Evolutionary conservation across 2,113 vertebrate genomes (phyloP).

Genomic region (Ariopsis seemanni): DNA sequence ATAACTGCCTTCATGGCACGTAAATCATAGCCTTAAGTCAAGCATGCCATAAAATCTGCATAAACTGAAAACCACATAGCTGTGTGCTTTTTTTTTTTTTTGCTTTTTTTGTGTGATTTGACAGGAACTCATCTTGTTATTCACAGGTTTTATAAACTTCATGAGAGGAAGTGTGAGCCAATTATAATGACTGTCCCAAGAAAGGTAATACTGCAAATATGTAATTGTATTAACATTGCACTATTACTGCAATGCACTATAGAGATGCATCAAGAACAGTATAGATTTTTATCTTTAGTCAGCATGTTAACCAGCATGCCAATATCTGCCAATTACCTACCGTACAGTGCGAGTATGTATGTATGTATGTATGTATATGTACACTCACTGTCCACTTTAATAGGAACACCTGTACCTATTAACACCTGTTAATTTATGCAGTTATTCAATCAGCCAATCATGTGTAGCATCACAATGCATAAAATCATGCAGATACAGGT

Average conservation of each 20-base stretch:
- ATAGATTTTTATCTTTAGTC: background rate
- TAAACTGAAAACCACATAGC: too few relatives aligned
- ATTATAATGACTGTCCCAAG: conserved; percentile 99
- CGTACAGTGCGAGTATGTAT: background rate
- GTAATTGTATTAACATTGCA: background rate
- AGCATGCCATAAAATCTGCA: too few relatives aligned
- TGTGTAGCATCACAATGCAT: too few relatives aligned
- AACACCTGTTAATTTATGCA: background rate
- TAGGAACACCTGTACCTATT: background rate
- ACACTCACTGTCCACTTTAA: background rate
- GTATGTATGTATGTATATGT: background rate
- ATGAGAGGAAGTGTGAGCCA: conserved; percentile 96
- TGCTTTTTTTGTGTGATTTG: background rate
- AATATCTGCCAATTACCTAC: background rate
- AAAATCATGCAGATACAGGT: too few relatives aligned
- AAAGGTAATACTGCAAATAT: conserved; percentile 76
- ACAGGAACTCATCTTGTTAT: conserved; percentile 13
- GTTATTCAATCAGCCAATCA: background rate
- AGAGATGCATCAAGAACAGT: background rate
- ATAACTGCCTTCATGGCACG: too few relatives aligned
- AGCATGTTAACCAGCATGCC: background rate
- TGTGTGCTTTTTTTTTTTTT: too few relatives aligned
- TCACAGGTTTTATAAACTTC: conserved; percentile 96
- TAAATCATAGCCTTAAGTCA: too few relatives aligned
- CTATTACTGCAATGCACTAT: background rate